Evolutionary conservation across 2,888 invertebrate species (phyloP).

Genomic region (Kryphioiulus occultus): DNA sequence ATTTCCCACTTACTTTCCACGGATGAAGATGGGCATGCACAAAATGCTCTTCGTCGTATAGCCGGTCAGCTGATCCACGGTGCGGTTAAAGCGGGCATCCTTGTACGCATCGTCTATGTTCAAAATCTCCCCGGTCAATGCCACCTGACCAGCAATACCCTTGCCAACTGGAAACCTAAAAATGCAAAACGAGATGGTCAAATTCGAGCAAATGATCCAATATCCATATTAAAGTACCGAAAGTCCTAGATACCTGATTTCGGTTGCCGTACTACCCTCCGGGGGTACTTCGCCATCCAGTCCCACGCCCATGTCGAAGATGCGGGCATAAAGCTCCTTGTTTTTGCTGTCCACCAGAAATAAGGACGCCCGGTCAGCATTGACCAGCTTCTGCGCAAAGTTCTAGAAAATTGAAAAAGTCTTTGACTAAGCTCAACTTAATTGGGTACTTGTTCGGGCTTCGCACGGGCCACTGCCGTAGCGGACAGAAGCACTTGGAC

Average conservation of each 20-base stretch:
- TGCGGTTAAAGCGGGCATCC: conserved; percentile 76
- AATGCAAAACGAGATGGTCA: not conserved
- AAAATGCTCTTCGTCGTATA: conserved; percentile 75
- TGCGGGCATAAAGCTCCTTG: conserved; percentile 79
- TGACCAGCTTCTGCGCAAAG: conserved; percentile 80
- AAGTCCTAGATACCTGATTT: conserved; percentile 48
- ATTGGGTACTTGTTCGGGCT: not conserved
- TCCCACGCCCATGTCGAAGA: conserved; percentile 71
- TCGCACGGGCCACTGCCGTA: not conserved
- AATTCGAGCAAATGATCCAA: conserved; percentile 31
- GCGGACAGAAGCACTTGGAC: not conserved
- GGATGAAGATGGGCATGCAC: conserved; percentile 86
- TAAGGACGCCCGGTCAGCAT: conserved; percentile 83
- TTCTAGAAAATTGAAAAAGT: conserved; percentile 63
- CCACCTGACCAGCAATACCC: conserved; percentile 85
- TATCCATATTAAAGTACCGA: not conserved
- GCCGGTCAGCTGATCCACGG: conserved; percentile 66
- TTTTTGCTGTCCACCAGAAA: conserved; percentile 79
- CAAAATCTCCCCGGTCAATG: conserved; percentile 77
- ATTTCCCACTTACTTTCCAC: conserved; percentile 67
- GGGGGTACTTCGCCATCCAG: conserved; percentile 52
- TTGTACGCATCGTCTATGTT: conserved; percentile 85
- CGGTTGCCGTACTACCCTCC: conserved; percentile 50
- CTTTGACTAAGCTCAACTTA: not conserved
- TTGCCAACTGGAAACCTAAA: conserved; percentile 74